phyloP scores from a whole-genome alignment of 2,888 invertebrate genomes.

The Allacma fusca region DNA sequence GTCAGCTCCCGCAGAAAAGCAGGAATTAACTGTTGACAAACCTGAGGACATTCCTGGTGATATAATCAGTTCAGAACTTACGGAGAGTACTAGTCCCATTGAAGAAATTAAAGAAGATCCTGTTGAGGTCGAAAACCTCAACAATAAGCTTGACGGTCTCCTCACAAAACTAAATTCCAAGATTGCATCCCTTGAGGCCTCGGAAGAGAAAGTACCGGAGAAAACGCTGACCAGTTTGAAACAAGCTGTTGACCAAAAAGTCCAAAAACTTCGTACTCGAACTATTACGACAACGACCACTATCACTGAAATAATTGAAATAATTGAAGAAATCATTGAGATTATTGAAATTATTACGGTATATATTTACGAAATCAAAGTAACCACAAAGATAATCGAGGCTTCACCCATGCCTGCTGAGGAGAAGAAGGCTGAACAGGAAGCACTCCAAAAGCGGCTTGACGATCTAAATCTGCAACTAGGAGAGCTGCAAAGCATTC shows the following conservation, averaged over 20 bases:
- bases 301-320: constrained; percentile 71
- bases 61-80: too few species aligned
- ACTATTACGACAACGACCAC: constrained; percentile 68
- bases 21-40: too few species aligned
- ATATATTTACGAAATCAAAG: constrained; percentile 86
- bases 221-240: constrained; percentile 3
- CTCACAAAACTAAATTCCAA: not conserved
- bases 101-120: too few species aligned
- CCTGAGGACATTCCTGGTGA: too few species aligned
- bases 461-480: constrained; percentile 67
- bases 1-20: not conserved
- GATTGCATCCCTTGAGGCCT: too few species aligned
- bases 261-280: not conserved
- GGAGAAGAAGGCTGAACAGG: constrained; percentile 42
- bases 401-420: constrained; percentile 64
- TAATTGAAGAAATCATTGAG: constrained; percentile 75
- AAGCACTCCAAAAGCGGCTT: constrained; percentile 64
- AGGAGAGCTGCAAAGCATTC: constrained; percentile 68
- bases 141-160: too few species aligned
- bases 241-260: not conserved
- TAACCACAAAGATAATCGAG: constrained; percentile 70
- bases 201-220: not conserved
- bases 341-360: constrained; percentile 82
- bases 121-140: too few species aligned
- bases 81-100: too few species aligned